Evolutionary conservation across 2,797 vertebrate species (phyloP), one percentile per base, ranked within the genome.

Genomic region (Sebastes baramenuke): DNA sequence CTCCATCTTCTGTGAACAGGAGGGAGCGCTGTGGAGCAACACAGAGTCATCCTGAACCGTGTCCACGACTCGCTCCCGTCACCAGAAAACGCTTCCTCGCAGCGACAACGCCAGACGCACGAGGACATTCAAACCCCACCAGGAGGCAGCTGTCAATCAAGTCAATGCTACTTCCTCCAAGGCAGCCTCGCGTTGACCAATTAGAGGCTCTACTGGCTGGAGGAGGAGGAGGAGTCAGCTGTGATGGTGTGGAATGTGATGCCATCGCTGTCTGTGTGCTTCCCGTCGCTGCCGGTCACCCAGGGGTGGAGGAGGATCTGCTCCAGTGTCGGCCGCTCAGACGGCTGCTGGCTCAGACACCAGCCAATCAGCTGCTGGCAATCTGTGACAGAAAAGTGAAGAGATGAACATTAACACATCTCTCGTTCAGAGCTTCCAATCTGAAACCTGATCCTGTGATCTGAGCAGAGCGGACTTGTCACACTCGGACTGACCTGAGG

Each of bases 291-390:
- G 93, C 93, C 58, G 30, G 95, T 93, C 95, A 99, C 96, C 98
- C 98, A 99, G 20, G 96, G 96, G 87, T 99, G 98, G 68, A 97
- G 95, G 25, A 97, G 95, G 72, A 99, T 97, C 94, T 99, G 97
- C 92, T 99, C 98, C 87, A 99, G 93, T 8, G 97, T 97, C n/a
- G 98, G 98, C 91, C 98, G 95, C 87, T 97, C 96, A 0, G 97
- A 97, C 38, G 98, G 97, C 93, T 97, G 95, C 94, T 97, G 92
- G 81, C 96, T 96, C 86, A 99, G 96, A 93, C 98, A 99, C 97
- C 97, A 98, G 92, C 96, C 96, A 80, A 99, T 98, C 89, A 99
- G 95, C 84, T 99, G 97, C 92, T 98, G 97, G 93, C 98, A 99
- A 73, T 97, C 98, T 99, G 93, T 93, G 92, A 75, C 65, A 29